Percentiles rank a stretch among this genome's conserved stretches.
Evolutionary conservation across 2,113 vertebrate species (phyloP).

Genomic region (Indri indri): DNA sequence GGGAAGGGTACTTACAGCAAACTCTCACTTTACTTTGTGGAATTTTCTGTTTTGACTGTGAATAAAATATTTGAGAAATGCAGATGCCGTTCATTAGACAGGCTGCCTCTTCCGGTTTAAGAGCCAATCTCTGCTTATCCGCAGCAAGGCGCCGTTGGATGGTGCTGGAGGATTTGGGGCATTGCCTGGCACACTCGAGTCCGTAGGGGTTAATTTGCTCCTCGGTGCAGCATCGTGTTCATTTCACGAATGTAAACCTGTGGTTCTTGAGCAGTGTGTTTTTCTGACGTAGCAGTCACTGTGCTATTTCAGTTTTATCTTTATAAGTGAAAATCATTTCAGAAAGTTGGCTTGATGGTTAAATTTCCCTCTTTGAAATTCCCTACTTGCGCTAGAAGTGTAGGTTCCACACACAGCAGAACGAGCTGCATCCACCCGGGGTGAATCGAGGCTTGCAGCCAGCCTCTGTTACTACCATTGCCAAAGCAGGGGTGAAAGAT

Average conservation of each 20-base stretch:
- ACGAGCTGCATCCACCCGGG: not conserved
- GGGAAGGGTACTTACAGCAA: not conserved
- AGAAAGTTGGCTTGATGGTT: too few species aligned
- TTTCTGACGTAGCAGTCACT: not conserved
- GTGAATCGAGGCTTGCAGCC: not conserved
- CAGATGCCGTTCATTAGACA: not conserved
- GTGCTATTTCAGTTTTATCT: not conserved
- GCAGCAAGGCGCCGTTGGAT: not conserved
- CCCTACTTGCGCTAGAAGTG: not conserved
- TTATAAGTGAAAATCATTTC: too few species aligned
- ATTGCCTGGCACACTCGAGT: fast-evolving
- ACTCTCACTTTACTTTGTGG: not conserved
- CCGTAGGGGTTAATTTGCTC: fast-evolving
- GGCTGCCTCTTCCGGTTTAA: not conserved
- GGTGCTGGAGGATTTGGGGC: too few species aligned
- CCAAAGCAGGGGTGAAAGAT: not conserved
- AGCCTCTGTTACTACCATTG: too few species aligned
- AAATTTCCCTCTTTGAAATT: too few species aligned
- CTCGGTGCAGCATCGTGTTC: not conserved
- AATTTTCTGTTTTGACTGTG: not conserved
- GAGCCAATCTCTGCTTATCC: not conserved
- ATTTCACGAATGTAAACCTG: not conserved
- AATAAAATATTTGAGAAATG: not conserved
- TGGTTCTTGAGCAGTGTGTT: not conserved
- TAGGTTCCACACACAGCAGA: too few species aligned